Conservation (phyloP, 2,113 vertebrate genomes). For the Brachyhypopomus gauderio region DNA sequence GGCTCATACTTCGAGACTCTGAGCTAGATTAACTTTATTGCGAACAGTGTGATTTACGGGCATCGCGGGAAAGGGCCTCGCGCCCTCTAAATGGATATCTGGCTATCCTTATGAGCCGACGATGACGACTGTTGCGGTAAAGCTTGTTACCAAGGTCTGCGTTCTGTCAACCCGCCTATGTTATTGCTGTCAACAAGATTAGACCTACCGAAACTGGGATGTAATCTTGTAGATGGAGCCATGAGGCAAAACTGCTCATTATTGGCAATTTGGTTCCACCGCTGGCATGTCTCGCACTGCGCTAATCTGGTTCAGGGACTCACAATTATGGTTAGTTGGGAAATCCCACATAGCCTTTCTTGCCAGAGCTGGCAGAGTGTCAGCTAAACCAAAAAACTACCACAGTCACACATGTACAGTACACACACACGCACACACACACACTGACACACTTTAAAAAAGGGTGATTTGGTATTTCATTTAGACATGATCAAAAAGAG, state of each 20-base stretch:
- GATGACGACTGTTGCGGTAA: constrained; percentile 64
- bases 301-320: constrained; percentile 60
- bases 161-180: constrained; percentile 56
- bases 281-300: constrained; percentile 65
- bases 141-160: constrained; percentile 60
- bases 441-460: background rate
- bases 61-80: constrained; percentile 56
- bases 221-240: constrained; percentile 62
- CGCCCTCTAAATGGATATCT: constrained; percentile 61
- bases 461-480: background rate
- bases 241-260: constrained; percentile 63
- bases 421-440: background rate
- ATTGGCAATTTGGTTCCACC: constrained; percentile 66
- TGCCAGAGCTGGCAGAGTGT: background rate
- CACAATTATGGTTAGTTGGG: constrained; percentile 12
- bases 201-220: constrained; percentile 55
- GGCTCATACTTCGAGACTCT: constrained; percentile 46
- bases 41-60: constrained; percentile 56
- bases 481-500: background rate
- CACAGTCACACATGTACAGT: background rate
- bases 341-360: constrained; percentile 2
- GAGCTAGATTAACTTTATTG: constrained; percentile 63
- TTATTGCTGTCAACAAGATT: constrained; percentile 61
- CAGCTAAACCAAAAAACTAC: background rate
- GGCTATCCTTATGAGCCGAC: constrained; percentile 49